Evolutionary conservation across 2,888 invertebrate species (phyloP).

Genomic region (Calameuta pallipes): DNA sequence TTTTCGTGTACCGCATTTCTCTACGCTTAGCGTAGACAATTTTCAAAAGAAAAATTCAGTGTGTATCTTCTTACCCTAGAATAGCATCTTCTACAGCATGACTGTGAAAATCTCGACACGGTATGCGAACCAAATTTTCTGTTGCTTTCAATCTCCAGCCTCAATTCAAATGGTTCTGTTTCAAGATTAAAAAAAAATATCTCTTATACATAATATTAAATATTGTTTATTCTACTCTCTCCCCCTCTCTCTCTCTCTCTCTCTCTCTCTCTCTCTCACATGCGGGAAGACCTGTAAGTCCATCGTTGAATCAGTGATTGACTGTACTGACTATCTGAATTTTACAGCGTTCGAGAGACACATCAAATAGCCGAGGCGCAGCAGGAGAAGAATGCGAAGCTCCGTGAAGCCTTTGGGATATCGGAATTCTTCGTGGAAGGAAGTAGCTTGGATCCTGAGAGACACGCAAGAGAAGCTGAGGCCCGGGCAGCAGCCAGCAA

Average conservation of each 20-base stretch:
- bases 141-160: background rate
- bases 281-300: background rate
- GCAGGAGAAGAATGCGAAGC: constrained; percentile 92
- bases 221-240: background rate
- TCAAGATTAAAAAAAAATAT: background rate
- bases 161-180: background rate
- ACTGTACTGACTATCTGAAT: background rate
- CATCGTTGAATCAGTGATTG: background rate
- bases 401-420: constrained; percentile 95
- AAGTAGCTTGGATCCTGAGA: constrained; percentile 88
- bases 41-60: background rate
- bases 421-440: constrained; percentile 94
- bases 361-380: constrained; percentile 97
- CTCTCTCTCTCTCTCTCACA: background rate
- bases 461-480: constrained; percentile 72
- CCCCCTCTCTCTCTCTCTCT: no score
- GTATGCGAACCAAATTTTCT: constrained; percentile 38
- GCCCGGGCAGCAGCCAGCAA: constrained; percentile 68
- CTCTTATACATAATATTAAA: background rate
- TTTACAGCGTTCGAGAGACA: constrained; percentile 88
- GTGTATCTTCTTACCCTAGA: background rate
- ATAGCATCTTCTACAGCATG: constrained; percentile 37
- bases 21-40: background rate
- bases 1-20: constrained; percentile 25
- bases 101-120: constrained; percentile 60